phyloP scores from a whole-genome alignment of 2,797 vertebrate genomes.

The Pristis pectinata region DNA sequence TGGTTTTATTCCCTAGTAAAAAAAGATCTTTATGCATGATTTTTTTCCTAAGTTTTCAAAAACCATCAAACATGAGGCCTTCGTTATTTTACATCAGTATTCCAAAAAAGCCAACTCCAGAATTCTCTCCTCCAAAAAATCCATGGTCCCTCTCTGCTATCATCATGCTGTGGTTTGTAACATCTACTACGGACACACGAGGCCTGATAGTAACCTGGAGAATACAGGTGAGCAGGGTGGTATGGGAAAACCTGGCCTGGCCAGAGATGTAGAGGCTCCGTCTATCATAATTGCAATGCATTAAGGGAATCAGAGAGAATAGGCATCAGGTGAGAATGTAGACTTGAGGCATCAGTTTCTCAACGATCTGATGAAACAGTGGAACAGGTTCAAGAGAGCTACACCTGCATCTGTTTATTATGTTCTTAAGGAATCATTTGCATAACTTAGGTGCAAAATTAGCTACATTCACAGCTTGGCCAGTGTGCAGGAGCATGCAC shows the following conservation, averaged over 20 bases:
- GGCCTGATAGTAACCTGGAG: not conserved
- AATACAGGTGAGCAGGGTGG: not conserved
- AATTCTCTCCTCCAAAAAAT: not conserved
- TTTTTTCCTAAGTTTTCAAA: not conserved
- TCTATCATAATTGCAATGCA: not conserved
- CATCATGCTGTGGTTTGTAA: not conserved
- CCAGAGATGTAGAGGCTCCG: not conserved
- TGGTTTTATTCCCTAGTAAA: not conserved
- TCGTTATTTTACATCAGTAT: not conserved
- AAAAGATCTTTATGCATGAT: not conserved
- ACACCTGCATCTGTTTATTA: no score
- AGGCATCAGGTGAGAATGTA: no score
- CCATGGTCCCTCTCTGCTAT: not conserved
- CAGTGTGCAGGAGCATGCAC: not conserved
- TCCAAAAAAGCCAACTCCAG: not conserved
- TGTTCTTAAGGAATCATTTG: no score
- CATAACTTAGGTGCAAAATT: not conserved
- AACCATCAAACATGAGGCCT: not conserved
- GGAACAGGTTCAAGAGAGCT: no score
- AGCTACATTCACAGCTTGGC: not conserved
- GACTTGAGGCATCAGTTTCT: no score
- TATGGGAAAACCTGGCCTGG: not conserved
- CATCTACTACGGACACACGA: not conserved
- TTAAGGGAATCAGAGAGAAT: no score
- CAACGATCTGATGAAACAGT: no score